Evolutionary conservation across 92 coral and sea anemone genomes (phyloP), one percentile per base, ranked within the genome.

Genomic region (Pocillopora grandis): DNA sequence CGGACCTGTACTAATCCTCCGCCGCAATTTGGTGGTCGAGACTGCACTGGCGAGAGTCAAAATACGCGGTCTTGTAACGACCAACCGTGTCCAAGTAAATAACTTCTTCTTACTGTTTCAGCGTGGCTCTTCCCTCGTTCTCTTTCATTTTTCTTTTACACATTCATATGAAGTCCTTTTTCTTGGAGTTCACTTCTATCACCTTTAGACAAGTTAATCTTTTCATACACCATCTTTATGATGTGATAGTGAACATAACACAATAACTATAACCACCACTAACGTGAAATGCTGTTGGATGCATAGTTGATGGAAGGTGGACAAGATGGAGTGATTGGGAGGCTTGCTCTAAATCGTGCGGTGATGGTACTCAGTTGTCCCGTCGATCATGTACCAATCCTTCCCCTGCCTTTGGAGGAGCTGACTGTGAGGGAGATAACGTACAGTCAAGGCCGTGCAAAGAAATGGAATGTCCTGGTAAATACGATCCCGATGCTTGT

Each of bases 311-410:
- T 63, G 90, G 90, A 1, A 81, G 61, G 58, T 87, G 81, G 86
- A 73, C 76, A 16, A 72, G 57, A 17, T 87, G 77, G 86, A 66
- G 62, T n/a, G 77, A 67, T 16, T 91, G 91, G 94, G 71, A 71
- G 20, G 42, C 62, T 31, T 91, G 94, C 69, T 84, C 89, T 13
- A 64, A 66, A 58, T 84, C 88, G 15, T 91, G 94, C 63, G 91
- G 88, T 60, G 91, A 89, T 66, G 94, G 94, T 59, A 82, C 35
- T 2, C 89, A 85, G 72, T 57, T 35, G 12, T 74, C 91, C 70
- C 58, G 75, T 65, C 82, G 90, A 18, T 48, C 87, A 11, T 91
- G 94, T 71, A 80, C 83, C 23, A 88, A 88, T 76, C 90, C 90
- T 31, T 37, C 69, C 52, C 86, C 90, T 6, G 86, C 79, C 14